Percentiles rank a stretch among this genome's conserved stretches.
These are phyloP conservation scores for Caenorhabditis sp. DNA, from an alignment of 2,888 invertebrate genomes.

Conservation along the genomic window DNA sequence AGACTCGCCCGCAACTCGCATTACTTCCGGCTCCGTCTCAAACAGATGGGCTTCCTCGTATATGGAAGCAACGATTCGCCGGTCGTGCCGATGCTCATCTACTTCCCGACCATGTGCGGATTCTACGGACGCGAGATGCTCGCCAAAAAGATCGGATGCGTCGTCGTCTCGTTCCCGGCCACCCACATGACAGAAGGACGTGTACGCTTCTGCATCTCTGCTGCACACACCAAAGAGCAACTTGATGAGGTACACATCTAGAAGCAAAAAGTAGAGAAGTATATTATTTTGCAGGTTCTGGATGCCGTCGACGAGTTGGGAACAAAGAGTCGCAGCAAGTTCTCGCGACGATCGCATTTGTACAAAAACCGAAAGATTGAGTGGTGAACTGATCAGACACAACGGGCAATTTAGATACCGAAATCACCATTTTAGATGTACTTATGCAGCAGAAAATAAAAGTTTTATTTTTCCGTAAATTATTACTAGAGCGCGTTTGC, in stretches of 20 bases:
- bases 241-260: slow-evolving; percentile 83
- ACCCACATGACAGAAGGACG: slow-evolving; percentile 93
- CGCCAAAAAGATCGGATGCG: slow-evolving; percentile 87
- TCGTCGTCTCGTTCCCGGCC: slow-evolving; percentile 98
- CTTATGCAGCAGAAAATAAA: no score
- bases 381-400: slow-evolving; percentile 67
- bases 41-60: slow-evolving; percentile 91
- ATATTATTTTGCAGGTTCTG: slow-evolving; percentile 66
- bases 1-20: slow-evolving; percentile 81
- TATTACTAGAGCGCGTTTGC: no score
- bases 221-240: slow-evolving; percentile 93
- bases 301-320: slow-evolving; percentile 70
- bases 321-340: slow-evolving; percentile 70
- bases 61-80: slow-evolving; percentile 95
- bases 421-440: no score
- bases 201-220: slow-evolving; percentile 92
- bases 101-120: slow-evolving; percentile 93
- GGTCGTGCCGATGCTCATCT: slow-evolving; percentile 95
- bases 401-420: no score
- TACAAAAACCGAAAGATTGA: slow-evolving; percentile 72
- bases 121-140: slow-evolving; percentile 90
- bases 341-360: slow-evolving; percentile 71
- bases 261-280: not conserved
- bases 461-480: no score
- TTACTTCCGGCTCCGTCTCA: slow-evolving; percentile 83